phyloP scores from a whole-genome alignment of 2,797 vertebrate genomes.

The Gadopsis marmoratus region DNA sequence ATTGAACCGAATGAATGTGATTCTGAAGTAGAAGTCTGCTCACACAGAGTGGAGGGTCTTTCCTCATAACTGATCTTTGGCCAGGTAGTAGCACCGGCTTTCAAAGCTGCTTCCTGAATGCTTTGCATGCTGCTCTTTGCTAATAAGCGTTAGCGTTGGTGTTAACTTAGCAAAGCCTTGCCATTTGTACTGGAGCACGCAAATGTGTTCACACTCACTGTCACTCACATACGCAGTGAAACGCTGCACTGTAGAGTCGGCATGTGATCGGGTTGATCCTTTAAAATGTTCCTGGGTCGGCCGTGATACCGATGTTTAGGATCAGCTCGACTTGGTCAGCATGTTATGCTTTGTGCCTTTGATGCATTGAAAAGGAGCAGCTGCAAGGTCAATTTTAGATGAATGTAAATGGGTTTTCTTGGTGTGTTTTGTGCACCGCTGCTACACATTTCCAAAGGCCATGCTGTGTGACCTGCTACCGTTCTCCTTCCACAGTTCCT shows the following conservation, averaged over 20 bases:
- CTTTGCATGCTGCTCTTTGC: neutral
- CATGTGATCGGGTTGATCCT: neutral
- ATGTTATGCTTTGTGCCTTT: neutral
- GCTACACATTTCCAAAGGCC: neutral
- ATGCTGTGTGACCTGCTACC: neutral
- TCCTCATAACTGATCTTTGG: neutral
- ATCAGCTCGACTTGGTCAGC: neutral
- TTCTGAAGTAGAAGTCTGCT: too few species aligned
- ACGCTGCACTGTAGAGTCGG: neutral
- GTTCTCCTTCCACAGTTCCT: slow-evolving; percentile 85
- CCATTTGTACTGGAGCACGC: neutral
- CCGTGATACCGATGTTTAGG: neutral
- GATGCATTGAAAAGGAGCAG: neutral
- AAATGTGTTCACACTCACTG: neutral
- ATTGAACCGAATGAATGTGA: too few species aligned
- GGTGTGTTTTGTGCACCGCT: neutral
- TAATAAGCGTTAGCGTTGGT: too few species aligned
- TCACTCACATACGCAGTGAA: neutral
- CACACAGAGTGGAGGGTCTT: neutral
- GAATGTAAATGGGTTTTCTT: neutral
- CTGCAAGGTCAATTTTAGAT: neutral
- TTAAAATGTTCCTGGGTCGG: neutral
- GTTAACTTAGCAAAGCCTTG: neutral
- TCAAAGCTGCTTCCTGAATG: neutral
- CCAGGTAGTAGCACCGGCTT: neutral